phyloP scores from a whole-genome alignment of 23 tunicate genomes.

The Botrylloides violaceus region DNA sequence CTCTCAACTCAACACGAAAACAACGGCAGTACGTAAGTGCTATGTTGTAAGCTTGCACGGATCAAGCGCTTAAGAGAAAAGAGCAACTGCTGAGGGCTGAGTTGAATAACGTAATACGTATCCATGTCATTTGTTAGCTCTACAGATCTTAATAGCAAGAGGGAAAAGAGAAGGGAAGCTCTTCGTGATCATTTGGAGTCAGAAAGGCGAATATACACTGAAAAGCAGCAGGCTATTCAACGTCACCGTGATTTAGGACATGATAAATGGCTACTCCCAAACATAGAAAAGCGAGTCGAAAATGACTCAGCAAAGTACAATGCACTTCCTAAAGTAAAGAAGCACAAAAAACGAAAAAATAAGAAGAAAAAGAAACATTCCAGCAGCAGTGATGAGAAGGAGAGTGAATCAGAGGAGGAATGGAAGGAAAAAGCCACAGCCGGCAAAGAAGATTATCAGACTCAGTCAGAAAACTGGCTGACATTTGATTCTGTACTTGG shows the following conservation, averaged over 20 bases:
- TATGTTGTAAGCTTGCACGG: too few relatives aligned
- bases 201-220: constrained; percentile 24
- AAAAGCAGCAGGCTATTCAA: constrained; percentile 22
- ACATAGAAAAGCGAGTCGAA: constrained; percentile 29
- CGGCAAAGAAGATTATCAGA: background rate
- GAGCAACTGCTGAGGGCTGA: too few relatives aligned
- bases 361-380: constrained; percentile 8
- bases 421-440: constrained; percentile 49
- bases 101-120: too few relatives aligned
- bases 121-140: constrained; percentile 62
- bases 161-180: constrained; percentile 27
- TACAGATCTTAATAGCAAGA: constrained; percentile 20
- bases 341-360: constrained; percentile 36
- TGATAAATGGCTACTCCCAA: constrained; percentile 52
- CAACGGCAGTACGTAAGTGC: too few relatives aligned
- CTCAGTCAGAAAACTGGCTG: constrained; percentile 19
- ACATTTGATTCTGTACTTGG: constrained; percentile 36
- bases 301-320: background rate
- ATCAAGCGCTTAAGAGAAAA: too few relatives aligned
- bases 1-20: too few relatives aligned
- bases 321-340: constrained; percentile 11
- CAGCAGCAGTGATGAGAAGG: constrained; percentile 4
- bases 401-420: constrained; percentile 5
- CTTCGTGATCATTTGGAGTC: constrained; percentile 14
- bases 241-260: constrained; percentile 32